Evolutionary conservation across 2,888 invertebrate species (phyloP), one percentile per base, ranked within the genome.

Genomic region (Ormyrus pomaceus): DNA sequence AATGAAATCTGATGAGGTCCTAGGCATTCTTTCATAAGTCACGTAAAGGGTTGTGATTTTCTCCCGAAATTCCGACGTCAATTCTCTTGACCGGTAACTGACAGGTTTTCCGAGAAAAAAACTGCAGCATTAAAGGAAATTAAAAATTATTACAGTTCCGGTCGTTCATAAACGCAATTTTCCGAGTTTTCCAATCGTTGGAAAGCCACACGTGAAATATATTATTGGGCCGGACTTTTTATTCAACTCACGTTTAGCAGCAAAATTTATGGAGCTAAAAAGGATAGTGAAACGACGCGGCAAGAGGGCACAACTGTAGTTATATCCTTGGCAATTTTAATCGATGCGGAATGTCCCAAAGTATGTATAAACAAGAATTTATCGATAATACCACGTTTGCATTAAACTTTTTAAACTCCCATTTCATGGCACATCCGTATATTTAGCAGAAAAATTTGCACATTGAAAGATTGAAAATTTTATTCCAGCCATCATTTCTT

Each of bases 341-440:
- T 76, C 76, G 76, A 76, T 76, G 34, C 7, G 55, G 48, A 76
- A 69, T 69, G 7, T 19, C 5, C 13, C n/a, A 66, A 75, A 75
- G 58, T 51, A 74, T 48, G 76, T 19, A 61, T 46, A 48, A 69
- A 59, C 68, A 69, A 69, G 61, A 61, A 62, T 76, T 61, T 76
- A 76, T 69, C 6, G 19, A 50, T 13, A 64, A 58, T 6, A 58
- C 46, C 45, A n/a, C 11, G 55, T 45, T 13, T 46, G 51, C 53
- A 55, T 68, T 68, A 55, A 68, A 68, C 45, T 34, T 68, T 19
- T 68, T 19, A 48, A 51, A 68, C 34, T 55, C n/a, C 50, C 7
- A n/a, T 34, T 59, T 34, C 4, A 34, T 4, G 34, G 34, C 34
- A 4, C 34, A 4, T 4, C 34, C 34, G 34, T 34, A 34, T 34